A percentile compares a stretch with the other conserved stretches of the same genome.
Evolutionary conservation across 2,888 invertebrate genomes (phyloP).

Genomic region (Plagiodera versicolora): DNA sequence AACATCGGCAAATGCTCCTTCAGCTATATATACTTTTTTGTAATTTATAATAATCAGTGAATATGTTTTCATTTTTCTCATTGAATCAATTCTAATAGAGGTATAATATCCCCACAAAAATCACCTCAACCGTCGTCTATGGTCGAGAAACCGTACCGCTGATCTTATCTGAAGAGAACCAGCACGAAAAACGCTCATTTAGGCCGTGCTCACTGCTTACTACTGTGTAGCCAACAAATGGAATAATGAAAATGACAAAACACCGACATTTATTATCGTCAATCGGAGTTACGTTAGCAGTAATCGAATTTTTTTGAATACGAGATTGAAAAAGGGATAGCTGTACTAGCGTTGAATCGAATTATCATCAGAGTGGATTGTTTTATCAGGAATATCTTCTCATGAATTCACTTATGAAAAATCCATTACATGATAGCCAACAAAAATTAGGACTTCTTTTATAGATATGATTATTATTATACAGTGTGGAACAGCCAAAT

Average conservation of each 20-base stretch:
- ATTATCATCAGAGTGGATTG: too few relatives aligned
- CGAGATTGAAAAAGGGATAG: background rate
- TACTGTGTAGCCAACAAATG: conserved; percentile 31
- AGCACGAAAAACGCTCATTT: conserved; percentile 44
- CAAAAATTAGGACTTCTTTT: too few relatives aligned
- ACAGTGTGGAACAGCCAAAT: too few relatives aligned
- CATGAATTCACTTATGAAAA: too few relatives aligned
- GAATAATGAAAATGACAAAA: conserved; percentile 27
- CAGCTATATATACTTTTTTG: too few relatives aligned
- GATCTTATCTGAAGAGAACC: conserved; percentile 38
- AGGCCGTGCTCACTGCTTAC: conserved; percentile 24
- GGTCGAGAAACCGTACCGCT: conserved; percentile 31
- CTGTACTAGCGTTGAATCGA: too few relatives aligned
- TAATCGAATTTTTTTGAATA: background rate
- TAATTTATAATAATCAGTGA: too few relatives aligned
- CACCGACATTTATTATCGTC: conserved; percentile 24
- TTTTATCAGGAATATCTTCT: too few relatives aligned
- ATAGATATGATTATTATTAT: too few relatives aligned
- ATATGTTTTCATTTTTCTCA: too few relatives aligned
- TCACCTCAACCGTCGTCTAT: conserved; percentile 11
- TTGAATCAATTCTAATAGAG: background rate
- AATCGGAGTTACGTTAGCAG: conserved; percentile 11
- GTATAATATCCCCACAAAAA: conserved; percentile 5
- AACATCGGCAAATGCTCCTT: too few relatives aligned
- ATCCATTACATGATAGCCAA: too few relatives aligned